Conservation (phyloP, 2,888 invertebrate genomes). For the Calephelis perditalis region DNA sequence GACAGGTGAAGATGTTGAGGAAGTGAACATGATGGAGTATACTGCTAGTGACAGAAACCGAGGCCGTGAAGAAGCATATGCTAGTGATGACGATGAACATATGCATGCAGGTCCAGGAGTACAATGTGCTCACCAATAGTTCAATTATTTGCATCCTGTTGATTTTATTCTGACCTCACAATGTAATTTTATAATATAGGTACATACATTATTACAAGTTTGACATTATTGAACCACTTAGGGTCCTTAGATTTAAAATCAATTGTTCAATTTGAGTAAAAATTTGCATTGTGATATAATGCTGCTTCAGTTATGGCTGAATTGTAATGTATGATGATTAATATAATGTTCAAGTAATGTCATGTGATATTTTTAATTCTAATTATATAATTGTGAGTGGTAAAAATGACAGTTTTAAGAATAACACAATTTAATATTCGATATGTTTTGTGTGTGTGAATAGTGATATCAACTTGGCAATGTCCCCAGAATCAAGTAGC, state of each 20-base stretch:
- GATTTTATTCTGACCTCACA: constrained; percentile 65
- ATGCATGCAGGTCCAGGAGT: constrained; percentile 80
- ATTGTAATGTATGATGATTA: neutral
- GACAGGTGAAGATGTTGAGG: constrained; percentile 89
- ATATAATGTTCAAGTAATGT: neutral
- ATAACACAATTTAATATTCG: too few relatives aligned
- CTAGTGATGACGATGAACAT: constrained; percentile 80
- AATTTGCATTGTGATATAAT: constrained; percentile 9
- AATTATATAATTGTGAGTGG: too few relatives aligned
- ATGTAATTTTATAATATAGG: constrained; percentile 43
- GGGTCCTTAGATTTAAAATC: constrained; percentile 12
- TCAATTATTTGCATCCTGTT: constrained; percentile 44
- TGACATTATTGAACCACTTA: constrained; percentile 32
- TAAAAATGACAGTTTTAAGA: too few relatives aligned
- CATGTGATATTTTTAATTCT: constrained; percentile 1
- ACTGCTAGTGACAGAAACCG: constrained; percentile 79
- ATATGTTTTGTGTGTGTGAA: too few relatives aligned
- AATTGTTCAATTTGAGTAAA: constrained; percentile 14
- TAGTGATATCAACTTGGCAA: too few relatives aligned
- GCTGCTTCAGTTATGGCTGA: neutral
- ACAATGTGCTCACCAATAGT: constrained; percentile 90
- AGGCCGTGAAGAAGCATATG: constrained; percentile 83
- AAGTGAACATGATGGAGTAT: constrained; percentile 88
- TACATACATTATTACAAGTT: constrained; percentile 47
- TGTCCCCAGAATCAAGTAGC: too few relatives aligned